Conservation (phyloP, 2,797 vertebrate species). For the Notamacropus eugenii region DNA sequence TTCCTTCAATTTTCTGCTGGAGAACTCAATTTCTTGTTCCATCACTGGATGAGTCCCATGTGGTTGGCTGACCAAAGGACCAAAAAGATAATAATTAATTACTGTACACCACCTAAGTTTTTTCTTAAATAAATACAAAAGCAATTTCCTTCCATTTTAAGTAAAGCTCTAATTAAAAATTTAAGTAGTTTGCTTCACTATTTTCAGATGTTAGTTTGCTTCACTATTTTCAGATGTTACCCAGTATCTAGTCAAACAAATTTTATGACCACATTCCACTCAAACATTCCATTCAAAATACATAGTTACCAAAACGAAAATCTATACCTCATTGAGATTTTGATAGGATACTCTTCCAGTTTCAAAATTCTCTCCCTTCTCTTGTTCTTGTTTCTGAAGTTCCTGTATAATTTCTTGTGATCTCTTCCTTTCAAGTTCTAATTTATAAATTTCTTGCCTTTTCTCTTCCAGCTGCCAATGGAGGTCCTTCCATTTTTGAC, state of each 20-base stretch:
- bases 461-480: constrained; percentile 89
- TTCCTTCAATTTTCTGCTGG: constrained; percentile 88
- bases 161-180: constrained; percentile 36
- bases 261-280: neutral
- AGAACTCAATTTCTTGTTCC: constrained; percentile 91
- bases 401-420: constrained; percentile 88
- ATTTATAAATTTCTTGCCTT: constrained; percentile 84
- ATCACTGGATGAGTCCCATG: constrained; percentile 82
- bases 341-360: constrained; percentile 71
- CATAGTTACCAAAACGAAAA: constrained; percentile 34
- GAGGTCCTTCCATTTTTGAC: constrained; percentile 85
- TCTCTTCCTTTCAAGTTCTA: constrained; percentile 88
- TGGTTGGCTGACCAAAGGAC: constrained; percentile 67
- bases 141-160: constrained; percentile 32
- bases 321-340: constrained; percentile 80
- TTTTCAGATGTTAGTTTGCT: neutral
- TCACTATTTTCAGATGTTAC: constrained; percentile 38
- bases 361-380: constrained; percentile 71
- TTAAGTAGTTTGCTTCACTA: constrained; percentile 7
- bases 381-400: constrained; percentile 82
- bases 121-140: constrained; percentile 46
- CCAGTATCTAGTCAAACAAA: constrained; percentile 27
- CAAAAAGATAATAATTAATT: constrained; percentile 44
- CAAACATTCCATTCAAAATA: neutral
- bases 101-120: constrained; percentile 12